Evolutionary conservation across 2,113 vertebrate species (phyloP), one percentile per base, ranked within the genome.

Genomic region (Protobothrops flavoviridis): DNA sequence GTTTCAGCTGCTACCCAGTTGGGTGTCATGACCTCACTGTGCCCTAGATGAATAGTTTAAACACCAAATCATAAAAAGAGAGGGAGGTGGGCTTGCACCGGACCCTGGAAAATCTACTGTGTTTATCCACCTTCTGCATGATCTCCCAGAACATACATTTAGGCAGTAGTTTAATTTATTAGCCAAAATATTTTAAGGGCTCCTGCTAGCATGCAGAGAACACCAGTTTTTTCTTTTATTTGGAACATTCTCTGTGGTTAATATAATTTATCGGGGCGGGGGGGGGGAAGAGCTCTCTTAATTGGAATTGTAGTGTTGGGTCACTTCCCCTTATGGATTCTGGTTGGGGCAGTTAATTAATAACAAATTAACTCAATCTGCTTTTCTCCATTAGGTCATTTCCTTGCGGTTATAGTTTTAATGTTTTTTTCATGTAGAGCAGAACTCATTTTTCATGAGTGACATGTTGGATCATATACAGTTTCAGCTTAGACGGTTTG

Each of bases 91-190:
- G 85, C 74, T 90, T 50, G 56, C 85, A 57, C 0, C 4, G 94
- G 56, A 91, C 50, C 88, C 94, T 95, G 96, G 94, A 94, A 96
- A 97, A 94, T 93, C 0, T 2, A 93, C 94, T 93, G 74, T 96
- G 94, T 96, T 96, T 94, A 85, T 91, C 85, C 92, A 92, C 92
- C 90, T 95, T 96, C 94, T 94, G 59, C 94, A 53, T 91, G 59
- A 43, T 96, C 94, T 93, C 95, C 64, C 93, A 91, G 92, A 94
- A 95, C 95, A 95, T 96, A 93, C 93, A 94, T 0, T 2, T 56
- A 88, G 94, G 86, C 89, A 93, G 93, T 96, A 95, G 96, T 97
- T 96, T 95, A 96, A 96, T 97, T 97, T 96, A 96, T 95, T 24
- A 2, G 61, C 94, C 93, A 90, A 45, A 53, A 96, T 90, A 92